Evolutionary conservation across 2,888 invertebrate species (phyloP), one percentile per base, ranked within the genome.

Genomic region (Dasysyrphus albostriatus): DNA sequence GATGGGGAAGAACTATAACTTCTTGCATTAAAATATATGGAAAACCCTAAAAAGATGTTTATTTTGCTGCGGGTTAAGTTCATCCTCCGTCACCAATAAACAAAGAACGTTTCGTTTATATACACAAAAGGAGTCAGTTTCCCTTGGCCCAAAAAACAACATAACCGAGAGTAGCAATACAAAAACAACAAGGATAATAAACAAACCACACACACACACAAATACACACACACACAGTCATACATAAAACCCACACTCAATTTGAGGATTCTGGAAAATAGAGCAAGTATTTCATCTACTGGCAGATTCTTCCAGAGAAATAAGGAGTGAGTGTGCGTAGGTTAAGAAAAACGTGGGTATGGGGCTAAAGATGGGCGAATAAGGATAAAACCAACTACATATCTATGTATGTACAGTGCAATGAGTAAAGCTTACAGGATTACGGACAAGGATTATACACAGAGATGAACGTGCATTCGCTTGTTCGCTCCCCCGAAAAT

Each of bases 401-500:
- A 2, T 70, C 32, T 58, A 4, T 70, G 58, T 49, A 24, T 56
- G 29, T 34, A 67, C 54, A 70, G 29, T 77, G 73, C 85, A 76
- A 72, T 85, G 84, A 81, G 81, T 77, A 73, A 77, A 74, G 77
- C 73, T 81, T 77, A 81, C 61, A 85, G 59, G 76, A 82, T 82
- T 74, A 77, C 72, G 42, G 19, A 39, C 42, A 49, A 49, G 82
- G 77, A 82, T 82, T 85, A 82, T 69, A 51, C 69, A 69, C 67
- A 73, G 59, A 72, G n/a, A 58, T 32, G 47, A 37, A 72, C 54
- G 59, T 67, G 75, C 65, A 75, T 34, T 78, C 59, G 47, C 58
- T 70, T 75, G 63, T 56, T 56, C 61, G 58, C 44, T 19, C 49
- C 51, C 49, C 58, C 54, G 54, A 75, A 76, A 76, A 61, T 87